A percentile compares a stretch with the other conserved stretches of the same genome.
These are phyloP conservation scores for Leguminivora glycinivorella DNA, from an alignment of 1,140 invertebrate genomes.

Conservation along the genomic window DNA sequence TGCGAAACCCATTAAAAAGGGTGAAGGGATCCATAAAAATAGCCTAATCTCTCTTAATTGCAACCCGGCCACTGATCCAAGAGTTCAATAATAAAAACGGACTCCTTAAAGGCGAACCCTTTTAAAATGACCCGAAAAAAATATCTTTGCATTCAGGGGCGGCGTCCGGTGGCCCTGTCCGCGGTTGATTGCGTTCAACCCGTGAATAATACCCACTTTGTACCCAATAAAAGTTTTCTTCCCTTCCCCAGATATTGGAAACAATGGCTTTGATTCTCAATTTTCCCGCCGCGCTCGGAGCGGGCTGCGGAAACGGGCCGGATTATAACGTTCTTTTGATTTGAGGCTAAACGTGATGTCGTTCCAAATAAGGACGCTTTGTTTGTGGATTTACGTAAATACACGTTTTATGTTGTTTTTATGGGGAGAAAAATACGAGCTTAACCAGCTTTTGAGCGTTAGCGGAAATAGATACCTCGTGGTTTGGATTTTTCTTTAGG, in stretches of 20 bases:
- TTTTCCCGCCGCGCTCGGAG: slow-evolving; percentile 50
- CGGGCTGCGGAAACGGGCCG: slow-evolving; percentile 47
- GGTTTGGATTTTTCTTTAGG: not conserved
- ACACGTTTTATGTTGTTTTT: slow-evolving; percentile 5
- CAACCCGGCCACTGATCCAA: slow-evolving; percentile 49
- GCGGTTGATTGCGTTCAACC: slow-evolving; percentile 53
- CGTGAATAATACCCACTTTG: slow-evolving; percentile 73
- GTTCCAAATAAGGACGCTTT: slow-evolving; percentile 51
- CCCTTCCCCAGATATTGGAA: slow-evolving; percentile 64
- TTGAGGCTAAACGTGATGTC: slow-evolving; percentile 64
- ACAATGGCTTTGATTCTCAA: slow-evolving; percentile 71
- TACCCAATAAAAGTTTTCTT: slow-evolving; percentile 73
- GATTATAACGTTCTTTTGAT: slow-evolving; percentile 69
- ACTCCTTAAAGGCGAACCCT: slow-evolving; percentile 65
- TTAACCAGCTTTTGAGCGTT: not conserved
- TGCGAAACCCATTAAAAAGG: not conserved
- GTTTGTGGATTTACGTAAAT: slow-evolving; percentile 27
- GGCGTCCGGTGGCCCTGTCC: slow-evolving; percentile 55
- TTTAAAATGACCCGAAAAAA: slow-evolving; percentile 69
- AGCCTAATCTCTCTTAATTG: slow-evolving; percentile 57
- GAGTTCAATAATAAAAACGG: slow-evolving; percentile 68
- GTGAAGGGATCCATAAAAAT: slow-evolving; percentile 31
- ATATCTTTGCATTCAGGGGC: slow-evolving; percentile 72
- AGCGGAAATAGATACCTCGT: not conserved
- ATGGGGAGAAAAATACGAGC: not conserved